Evolutionary conservation across 2,888 invertebrate species (phyloP).

Genomic region (Pecten maximus): DNA sequence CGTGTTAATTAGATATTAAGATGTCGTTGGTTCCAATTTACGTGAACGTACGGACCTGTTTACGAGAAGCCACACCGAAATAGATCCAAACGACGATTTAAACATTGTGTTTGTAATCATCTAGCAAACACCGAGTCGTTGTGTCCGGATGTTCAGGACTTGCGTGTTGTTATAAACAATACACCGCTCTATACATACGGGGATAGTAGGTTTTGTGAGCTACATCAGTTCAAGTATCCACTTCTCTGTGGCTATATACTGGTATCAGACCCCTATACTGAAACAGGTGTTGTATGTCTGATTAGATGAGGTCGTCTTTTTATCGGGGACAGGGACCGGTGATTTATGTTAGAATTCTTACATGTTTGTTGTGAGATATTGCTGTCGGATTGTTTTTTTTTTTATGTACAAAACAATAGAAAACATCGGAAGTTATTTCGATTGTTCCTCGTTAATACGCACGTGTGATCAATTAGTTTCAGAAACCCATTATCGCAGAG

Average conservation of each 20-base stretch:
- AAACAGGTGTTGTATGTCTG: neutral
- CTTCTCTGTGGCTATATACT: neutral
- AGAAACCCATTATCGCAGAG: no score
- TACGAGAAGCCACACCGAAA: neutral
- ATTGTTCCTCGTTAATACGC: no score
- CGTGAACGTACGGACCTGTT: no score
- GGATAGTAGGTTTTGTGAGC: neutral
- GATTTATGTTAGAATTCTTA: neutral
- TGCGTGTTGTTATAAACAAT: neutral
- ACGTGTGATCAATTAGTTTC: no score
- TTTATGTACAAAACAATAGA: no score
- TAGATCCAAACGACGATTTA: constrained; percentile 2
- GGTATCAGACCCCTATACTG: neutral
- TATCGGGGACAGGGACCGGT: neutral
- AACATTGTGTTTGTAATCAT: constrained; percentile 7
- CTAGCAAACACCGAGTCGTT: neutral
- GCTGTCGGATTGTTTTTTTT: neutral
- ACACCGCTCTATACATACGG: neutral
- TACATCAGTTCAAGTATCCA: neutral
- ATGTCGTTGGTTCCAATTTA: no score
- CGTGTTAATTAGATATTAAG: no score
- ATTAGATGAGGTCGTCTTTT: neutral
- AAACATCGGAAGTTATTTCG: no score
- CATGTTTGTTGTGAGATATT: neutral
- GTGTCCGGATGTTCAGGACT: neutral